Percentiles rank a stretch among this genome's conserved stretches.
These are phyloP conservation scores for Leptinotarsa undecemlineata DNA, from an alignment of 1,140 invertebrate species.

Conservation along the genomic window DNA sequence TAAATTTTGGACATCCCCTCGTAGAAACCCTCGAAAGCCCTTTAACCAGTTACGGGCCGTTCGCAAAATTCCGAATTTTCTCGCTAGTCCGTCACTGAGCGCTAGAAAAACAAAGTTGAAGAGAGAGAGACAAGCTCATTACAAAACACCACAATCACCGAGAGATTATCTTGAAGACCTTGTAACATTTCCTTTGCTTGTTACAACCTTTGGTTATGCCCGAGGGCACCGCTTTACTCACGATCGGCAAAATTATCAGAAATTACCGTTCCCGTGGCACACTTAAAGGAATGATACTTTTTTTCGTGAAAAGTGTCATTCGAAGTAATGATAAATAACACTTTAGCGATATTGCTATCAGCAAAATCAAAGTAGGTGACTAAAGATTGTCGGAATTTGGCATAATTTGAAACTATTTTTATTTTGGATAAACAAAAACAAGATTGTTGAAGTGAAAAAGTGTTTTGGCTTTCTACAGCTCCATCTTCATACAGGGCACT, in stretches of 20 bases:
- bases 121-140: slow-evolving; percentile 37
- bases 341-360: too few species aligned
- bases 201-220: slow-evolving; percentile 45
- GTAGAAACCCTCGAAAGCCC: too few species aligned
- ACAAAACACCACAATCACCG: slow-evolving; percentile 48
- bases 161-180: slow-evolving; percentile 49
- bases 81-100: slow-evolving; percentile 25
- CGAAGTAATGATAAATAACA: neutral
- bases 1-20: too few species aligned
- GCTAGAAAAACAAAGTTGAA: slow-evolving; percentile 23
- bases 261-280: neutral
- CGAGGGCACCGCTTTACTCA: slow-evolving; percentile 37
- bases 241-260: slow-evolving; percentile 16
- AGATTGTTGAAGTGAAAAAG: too few species aligned
- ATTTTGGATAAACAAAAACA: too few species aligned
- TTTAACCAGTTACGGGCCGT: too few species aligned
- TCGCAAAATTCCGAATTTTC: too few species aligned
- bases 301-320: neutral
- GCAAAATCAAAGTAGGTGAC: too few species aligned
- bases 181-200: slow-evolving; percentile 49
- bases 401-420: too few species aligned
- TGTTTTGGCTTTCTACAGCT: too few species aligned
- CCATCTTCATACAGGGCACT: too few species aligned
- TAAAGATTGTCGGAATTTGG: too few species aligned
- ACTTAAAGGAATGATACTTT: neutral